Evolutionary conservation across 2,797 vertebrate genomes (phyloP).

Genomic region (Rhyacichthys aspro): DNA sequence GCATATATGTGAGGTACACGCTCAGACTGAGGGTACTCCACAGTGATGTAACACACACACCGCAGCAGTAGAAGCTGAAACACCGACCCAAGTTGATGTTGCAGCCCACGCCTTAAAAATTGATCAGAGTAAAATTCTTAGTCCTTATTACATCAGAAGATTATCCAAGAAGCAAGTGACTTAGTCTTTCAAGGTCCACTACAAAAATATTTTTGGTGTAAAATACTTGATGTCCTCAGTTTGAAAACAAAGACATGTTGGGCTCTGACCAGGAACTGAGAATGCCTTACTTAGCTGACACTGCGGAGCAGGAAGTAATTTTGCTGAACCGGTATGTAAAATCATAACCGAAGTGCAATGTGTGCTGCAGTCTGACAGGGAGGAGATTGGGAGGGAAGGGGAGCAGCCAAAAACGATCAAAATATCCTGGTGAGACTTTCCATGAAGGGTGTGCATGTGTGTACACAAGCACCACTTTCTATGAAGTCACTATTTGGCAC

Average conservation of each 20-base stretch:
- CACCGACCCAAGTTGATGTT: constrained; percentile 17
- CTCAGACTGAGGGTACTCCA: constrained; percentile 64
- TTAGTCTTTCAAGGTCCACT: no score
- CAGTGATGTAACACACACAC: constrained; percentile 73
- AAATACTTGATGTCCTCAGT: constrained; percentile 17
- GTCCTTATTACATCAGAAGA: neutral
- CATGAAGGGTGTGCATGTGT: constrained; percentile 50
- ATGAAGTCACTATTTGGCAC: constrained; percentile 74
- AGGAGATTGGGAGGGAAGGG: constrained; percentile 55
- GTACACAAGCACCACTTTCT: constrained; percentile 42
- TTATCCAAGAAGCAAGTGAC: no score
- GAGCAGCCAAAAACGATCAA: constrained; percentile 73
- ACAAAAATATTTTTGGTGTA: no score
- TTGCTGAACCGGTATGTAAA: constrained; percentile 80
- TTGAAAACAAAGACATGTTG: constrained; percentile 56
- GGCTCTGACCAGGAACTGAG: constrained; percentile 69
- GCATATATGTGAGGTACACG: constrained; percentile 64
- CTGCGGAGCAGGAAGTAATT: constrained; percentile 69
- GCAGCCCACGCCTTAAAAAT: neutral
- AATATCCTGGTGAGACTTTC: constrained; percentile 73
- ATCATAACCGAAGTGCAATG: constrained; percentile 73
- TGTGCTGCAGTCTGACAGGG: constrained; percentile 55
- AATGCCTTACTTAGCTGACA: constrained; percentile 73
- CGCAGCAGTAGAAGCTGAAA: constrained; percentile 43
- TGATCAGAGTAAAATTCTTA: no score